Percentiles rank a stretch among this genome's conserved stretches.
Evolutionary conservation across 1,140 invertebrate genomes (phyloP).

Genomic region (Aleiodes sp.): DNA sequence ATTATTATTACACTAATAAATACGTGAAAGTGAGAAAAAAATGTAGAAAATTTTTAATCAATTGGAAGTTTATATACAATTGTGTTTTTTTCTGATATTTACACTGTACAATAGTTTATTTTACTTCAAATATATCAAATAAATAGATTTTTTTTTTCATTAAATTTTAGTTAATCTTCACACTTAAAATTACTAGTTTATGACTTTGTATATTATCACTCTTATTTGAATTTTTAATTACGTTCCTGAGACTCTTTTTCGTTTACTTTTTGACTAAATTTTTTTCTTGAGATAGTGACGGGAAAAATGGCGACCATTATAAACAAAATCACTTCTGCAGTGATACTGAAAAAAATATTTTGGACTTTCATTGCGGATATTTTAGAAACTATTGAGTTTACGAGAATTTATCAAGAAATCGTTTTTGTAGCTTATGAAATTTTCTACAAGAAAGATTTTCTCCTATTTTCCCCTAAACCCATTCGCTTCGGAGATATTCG

Average conservation of each 20-base stretch:
- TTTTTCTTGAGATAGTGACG: too few species aligned
- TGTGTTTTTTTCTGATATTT: constrained; percentile 37
- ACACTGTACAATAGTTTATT: constrained; percentile 41
- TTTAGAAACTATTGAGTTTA: too few species aligned
- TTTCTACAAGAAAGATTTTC: too few species aligned
- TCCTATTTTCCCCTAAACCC: too few species aligned
- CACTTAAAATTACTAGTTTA: constrained; percentile 40
- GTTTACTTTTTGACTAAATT: neutral
- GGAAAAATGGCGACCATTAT: too few species aligned
- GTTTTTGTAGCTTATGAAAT: too few species aligned
- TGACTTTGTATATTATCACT: constrained; percentile 44
- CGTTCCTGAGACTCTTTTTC: neutral
- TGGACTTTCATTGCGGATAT: too few species aligned
- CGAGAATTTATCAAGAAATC: too few species aligned
- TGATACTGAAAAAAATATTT: too few species aligned
- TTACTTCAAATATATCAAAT: constrained; percentile 42
- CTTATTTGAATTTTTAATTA: neutral
- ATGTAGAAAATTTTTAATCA: neutral
- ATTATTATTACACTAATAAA: neutral
- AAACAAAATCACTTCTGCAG: too few species aligned
- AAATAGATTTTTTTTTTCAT: constrained; percentile 35
- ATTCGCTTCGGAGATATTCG: too few species aligned
- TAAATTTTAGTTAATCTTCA: constrained; percentile 2
- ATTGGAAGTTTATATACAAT: constrained; percentile 31
- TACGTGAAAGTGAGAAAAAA: neutral